These are phyloP conservation scores for Junco hyemalis DNA, from an alignment of 2,113 vertebrate species.

Conservation along the genomic window DNA sequence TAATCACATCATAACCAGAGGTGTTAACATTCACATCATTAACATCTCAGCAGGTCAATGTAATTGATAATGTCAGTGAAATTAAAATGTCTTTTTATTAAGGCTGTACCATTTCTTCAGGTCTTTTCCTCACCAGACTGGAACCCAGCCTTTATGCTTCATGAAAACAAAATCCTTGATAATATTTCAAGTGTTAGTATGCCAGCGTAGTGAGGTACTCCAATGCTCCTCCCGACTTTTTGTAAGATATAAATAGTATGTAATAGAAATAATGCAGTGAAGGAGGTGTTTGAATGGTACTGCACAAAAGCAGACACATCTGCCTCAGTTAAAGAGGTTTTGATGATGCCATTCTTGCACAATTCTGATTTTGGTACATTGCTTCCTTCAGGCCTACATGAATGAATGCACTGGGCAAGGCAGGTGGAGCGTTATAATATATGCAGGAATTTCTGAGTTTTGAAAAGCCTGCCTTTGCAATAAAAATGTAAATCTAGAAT, in stretches of 20 bases:
- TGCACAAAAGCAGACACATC: not conserved
- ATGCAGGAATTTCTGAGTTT: not conserved
- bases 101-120: not conserved
- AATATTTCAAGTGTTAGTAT: not conserved
- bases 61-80: not conserved
- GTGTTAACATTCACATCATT: not conserved
- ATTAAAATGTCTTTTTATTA: constrained; percentile 27
- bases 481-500: constrained; percentile 5
- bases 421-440: not conserved
- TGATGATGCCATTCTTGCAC: not conserved
- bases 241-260: not conserved
- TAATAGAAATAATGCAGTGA: not conserved
- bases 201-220: not conserved
- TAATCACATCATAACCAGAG: constrained; percentile 3
- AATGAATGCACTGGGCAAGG: not conserved
- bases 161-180: not conserved
- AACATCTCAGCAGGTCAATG: not conserved
- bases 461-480: not conserved
- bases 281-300: not conserved
- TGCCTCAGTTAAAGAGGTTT: not conserved
- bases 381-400: not conserved
- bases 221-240: not conserved
- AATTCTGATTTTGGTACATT: not conserved
- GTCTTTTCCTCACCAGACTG: not conserved
- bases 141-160: not conserved